Evolutionary conservation across 2,113 vertebrate genomes (phyloP).

Genomic region (Ammodytes dubius): DNA sequence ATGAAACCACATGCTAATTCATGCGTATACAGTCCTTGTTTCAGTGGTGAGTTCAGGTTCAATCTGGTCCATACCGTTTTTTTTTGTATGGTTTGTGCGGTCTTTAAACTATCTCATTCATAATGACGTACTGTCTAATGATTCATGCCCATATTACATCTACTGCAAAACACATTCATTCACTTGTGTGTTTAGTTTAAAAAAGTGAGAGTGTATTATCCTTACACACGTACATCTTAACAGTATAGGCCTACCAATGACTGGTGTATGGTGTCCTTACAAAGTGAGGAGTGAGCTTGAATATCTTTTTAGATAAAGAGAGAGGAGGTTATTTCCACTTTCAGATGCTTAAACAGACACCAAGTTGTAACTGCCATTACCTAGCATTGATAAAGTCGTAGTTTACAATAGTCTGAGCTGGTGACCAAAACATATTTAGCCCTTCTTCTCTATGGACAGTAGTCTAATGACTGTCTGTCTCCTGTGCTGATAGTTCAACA

Average conservation of each 20-base stretch:
- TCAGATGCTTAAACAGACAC: not conserved
- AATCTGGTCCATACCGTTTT: not conserved
- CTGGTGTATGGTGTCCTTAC: not conserved
- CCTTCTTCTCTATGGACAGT: not conserved
- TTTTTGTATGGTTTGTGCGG: not conserved
- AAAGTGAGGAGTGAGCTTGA: not conserved
- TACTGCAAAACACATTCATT: not conserved
- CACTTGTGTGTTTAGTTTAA: not conserved
- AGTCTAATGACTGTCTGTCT: not conserved
- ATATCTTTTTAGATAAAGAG: not conserved
- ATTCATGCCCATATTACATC: not conserved
- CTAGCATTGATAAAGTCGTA: not conserved
- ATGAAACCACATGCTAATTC: not conserved
- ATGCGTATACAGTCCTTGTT: not conserved
- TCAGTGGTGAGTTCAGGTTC: not conserved
- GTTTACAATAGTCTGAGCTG: not conserved
- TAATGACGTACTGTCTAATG: not conserved
- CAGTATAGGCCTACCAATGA: not conserved
- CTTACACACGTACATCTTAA: not conserved
- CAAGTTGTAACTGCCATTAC: not conserved
- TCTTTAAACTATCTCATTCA: not conserved
- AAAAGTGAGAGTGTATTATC: not conserved
- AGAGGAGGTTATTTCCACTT: not conserved
- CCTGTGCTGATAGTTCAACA: not conserved
- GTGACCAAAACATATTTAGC: not conserved